phyloP scores from a whole-genome alignment of 2,888 invertebrate species.

The Clanis bilineata region DNA sequence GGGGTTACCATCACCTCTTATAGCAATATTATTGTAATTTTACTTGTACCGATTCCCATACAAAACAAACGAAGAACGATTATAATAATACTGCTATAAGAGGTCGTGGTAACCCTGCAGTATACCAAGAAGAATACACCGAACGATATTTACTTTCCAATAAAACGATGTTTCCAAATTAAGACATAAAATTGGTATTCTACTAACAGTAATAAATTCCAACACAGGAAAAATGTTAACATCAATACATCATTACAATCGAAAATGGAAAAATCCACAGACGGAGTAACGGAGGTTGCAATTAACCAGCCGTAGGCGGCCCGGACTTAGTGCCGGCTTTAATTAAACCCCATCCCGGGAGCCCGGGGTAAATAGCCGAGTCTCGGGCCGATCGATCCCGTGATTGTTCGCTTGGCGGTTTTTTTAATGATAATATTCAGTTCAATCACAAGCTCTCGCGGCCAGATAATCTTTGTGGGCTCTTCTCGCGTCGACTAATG shows the following conservation, averaged over 20 bases:
- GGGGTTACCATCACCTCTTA: no score
- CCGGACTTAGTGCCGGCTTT: slow-evolving; percentile 35
- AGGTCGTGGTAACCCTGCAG: no score
- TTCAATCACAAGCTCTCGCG: slow-evolving; percentile 11
- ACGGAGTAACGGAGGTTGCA: neutral
- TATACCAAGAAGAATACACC: no score
- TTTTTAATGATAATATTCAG: slow-evolving; percentile 13
- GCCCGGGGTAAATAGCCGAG: slow-evolving; percentile 13
- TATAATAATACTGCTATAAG: no score
- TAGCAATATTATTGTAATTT: no score
- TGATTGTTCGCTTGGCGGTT: slow-evolving; percentile 15
- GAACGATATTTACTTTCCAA: no score
- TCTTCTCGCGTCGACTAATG: neutral
- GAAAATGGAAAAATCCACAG: slow-evolving; percentile 2
- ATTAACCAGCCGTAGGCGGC: neutral
- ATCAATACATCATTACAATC: slow-evolving; percentile 9
- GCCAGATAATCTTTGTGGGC: neutral
- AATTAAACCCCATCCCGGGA: slow-evolving; percentile 35
- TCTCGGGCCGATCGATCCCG: slow-evolving; percentile 13
- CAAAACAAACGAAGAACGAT: no score
- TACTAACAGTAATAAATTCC: neutral
- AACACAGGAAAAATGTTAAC: neutral
- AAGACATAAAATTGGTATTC: neutral
- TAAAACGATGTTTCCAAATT: neutral
- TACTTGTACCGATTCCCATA: no score